phyloP scores from a whole-genome alignment of 2,113 vertebrate genomes.

The Sigmodon hispidus region DNA sequence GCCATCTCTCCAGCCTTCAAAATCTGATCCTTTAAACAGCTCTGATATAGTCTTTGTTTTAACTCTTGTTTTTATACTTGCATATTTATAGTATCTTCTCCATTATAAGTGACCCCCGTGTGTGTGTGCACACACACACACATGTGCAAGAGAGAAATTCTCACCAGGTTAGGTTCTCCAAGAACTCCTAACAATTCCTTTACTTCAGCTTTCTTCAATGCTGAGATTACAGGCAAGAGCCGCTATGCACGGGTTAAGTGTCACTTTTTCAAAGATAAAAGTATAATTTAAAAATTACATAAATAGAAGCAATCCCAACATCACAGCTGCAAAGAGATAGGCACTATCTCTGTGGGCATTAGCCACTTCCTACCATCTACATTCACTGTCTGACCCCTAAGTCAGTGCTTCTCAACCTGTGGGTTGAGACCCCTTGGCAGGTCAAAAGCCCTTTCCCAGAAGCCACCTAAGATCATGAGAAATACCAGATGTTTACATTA shows the following conservation, averaged over 20 bases:
- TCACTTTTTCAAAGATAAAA: constrained; percentile 25
- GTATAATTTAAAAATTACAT: constrained; percentile 2
- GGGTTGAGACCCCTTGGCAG: background rate
- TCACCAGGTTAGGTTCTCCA: too few species aligned
- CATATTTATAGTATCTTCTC: constrained; percentile 10
- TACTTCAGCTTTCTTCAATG: background rate
- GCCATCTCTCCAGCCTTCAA: too few species aligned
- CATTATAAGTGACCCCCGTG: background rate
- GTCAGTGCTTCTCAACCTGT: background rate
- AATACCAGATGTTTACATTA: background rate
- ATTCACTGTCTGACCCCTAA: background rate
- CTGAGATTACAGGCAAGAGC: too few species aligned
- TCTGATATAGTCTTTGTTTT: background rate
- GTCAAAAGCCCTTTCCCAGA: too few species aligned
- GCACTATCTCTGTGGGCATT: background rate
- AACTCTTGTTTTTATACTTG: background rate
- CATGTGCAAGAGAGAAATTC: background rate
- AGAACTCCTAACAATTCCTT: background rate
- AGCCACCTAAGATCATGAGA: background rate
- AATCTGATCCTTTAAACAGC: background rate
- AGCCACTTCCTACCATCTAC: background rate
- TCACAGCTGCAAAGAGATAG: background rate
- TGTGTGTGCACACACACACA: too few species aligned
- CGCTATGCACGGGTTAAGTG: background rate
- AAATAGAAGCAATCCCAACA: background rate